Percentiles rank a stretch among this genome's conserved stretches.
Conservation (phyloP, 2,113 vertebrate species). For the Percopsis transmontana region DNA sequence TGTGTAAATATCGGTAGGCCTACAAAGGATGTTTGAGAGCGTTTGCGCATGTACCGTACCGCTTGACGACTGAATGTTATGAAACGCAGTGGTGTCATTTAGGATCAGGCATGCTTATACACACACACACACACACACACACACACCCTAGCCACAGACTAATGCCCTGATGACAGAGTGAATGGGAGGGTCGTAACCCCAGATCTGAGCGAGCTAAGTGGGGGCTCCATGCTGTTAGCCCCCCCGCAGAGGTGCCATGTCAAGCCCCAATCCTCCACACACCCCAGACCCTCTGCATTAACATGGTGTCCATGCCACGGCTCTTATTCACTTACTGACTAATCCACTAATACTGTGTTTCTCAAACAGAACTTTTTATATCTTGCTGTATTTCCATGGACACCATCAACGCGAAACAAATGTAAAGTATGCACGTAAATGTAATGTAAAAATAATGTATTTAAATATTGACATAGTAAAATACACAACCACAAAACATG, state of each 20-base stretch:
- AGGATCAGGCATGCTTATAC: background rate
- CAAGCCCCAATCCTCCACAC: slow-evolving; percentile 7
- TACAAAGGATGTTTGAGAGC: no score
- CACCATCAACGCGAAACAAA: no score
- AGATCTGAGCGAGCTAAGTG: slow-evolving; percentile 11
- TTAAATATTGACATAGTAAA: no score
- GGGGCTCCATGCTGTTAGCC: slow-evolving; percentile 4
- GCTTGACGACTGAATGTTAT: no score
- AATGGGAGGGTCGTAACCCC: background rate
- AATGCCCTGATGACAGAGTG: slow-evolving; percentile 5
- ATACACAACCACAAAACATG: no score
- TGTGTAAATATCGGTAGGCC: no score
- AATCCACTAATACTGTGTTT: background rate
- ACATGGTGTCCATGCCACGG: no score
- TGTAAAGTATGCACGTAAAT: no score
- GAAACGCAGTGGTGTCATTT: background rate
- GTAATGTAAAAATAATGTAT: no score
- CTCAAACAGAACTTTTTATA: no score
- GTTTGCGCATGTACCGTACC: no score
- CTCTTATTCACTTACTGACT: background rate
- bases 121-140: background rate
- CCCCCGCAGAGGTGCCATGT: background rate
- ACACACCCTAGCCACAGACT: background rate
- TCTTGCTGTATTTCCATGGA: no score
- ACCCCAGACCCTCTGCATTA: background rate